Evolutionary conservation across 2,113 vertebrate genomes (phyloP).

Genomic region (Siphamia tubifer): DNA sequence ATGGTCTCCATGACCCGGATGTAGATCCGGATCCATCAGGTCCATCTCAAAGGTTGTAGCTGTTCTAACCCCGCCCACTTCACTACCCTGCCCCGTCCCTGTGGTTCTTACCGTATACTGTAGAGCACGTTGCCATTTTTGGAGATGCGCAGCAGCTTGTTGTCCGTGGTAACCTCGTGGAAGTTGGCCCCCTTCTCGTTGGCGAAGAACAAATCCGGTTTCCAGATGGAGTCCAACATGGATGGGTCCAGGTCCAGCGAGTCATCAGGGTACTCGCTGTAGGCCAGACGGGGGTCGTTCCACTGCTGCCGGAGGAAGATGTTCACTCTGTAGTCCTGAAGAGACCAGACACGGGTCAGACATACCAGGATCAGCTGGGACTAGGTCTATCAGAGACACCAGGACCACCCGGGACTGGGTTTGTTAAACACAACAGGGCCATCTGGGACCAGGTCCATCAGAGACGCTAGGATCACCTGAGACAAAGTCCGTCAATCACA

Average conservation of each 20-base stretch:
- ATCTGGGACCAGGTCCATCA: no score
- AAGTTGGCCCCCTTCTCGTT: constrained; percentile 99
- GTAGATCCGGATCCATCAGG: no score
- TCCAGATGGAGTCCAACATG: constrained; percentile 99
- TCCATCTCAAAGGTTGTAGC: no score
- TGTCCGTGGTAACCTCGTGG: constrained; percentile 98
- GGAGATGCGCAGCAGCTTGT: constrained; percentile 96
- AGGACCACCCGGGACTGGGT: no score
- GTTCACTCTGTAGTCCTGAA: constrained; percentile 96
- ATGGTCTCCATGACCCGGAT: neutral
- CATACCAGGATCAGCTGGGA: neutral
- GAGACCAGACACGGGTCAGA: neutral
- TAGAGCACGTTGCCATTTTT: constrained; percentile 97
- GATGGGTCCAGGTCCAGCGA: constrained; percentile 96
- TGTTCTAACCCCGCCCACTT: no score
- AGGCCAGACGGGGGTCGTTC: constrained; percentile 97
- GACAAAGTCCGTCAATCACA: no score
- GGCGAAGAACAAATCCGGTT: constrained; percentile 97
- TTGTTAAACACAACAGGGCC: no score
- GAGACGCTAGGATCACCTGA: no score
- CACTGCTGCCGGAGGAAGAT: constrained; percentile 98
- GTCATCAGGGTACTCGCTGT: constrained; percentile 96
- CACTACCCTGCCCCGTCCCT: no score
- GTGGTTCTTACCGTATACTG: constrained; percentile 88
- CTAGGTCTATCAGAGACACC: no score